Evolutionary conservation across 2,113 vertebrate species (phyloP), one percentile per base, ranked within the genome.

Genomic region (Corythoichthys haematopterus): DNA sequence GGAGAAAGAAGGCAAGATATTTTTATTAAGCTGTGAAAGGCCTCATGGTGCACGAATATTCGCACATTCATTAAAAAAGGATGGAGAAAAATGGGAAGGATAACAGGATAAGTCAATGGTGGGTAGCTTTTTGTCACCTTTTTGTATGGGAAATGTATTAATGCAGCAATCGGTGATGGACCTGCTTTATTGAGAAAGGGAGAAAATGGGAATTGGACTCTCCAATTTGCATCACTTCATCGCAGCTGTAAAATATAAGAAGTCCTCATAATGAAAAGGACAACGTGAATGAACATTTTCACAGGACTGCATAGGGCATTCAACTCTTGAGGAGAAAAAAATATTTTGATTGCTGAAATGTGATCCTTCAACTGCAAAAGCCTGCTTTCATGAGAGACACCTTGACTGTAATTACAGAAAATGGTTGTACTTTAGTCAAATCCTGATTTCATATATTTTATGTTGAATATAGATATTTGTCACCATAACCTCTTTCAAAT

Each of bases 1-100:
- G 66, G 76, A 72, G 85, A 74, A 84, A 77, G 76, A 70, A 71
- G 77, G 77, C 71, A 69, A 69, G 67, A 40, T 43, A 67, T 76
- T 81, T 87, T 79, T 71, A 84, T 89, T 86, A 88, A 76, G 84
- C 66, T 6, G 3, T 64, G 61, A 58, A 72, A 82, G 70, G 70
- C 20, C 60, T 56, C 69, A 74, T 61, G 75, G 68, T 43, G 63
- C 51, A 16, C 35, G 14, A 48, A 76, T 60, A 53, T 71, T 70
- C 56, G 38, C 57, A 64, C 46, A 72, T 59, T 71, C 51, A 59
- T 65, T 46, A 36, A 43, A 72, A 76, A 67, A 40, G 67, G 57
- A 69, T 16, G 1, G 38, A 48, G 65, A 51, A 50, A 71, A 80
- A 80, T 67, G 50, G 45, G 73, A 67, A 68, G 58, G 40, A 75